A percentile compares a stretch with the other conserved stretches of the same genome.
These are phyloP conservation scores for Nyctibius grandis DNA, from an alignment of 2,797 vertebrate genomes.

Conservation along the genomic window DNA sequence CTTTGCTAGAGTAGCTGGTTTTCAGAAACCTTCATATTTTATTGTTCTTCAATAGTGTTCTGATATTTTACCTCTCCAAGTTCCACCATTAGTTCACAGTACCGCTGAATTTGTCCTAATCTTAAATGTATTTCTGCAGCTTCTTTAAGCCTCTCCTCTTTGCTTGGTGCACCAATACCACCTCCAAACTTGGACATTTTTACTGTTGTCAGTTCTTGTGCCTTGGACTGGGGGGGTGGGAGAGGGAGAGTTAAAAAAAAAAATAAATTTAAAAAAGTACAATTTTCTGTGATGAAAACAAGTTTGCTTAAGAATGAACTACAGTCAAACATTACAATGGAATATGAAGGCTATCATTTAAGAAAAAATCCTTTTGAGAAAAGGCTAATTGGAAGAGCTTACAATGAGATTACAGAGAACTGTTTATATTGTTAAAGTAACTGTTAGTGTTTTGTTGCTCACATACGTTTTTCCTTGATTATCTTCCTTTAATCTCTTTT, in stretches of 20 bases:
- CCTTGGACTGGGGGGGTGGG: slow-evolving; percentile 88
- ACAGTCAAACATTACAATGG: neutral
- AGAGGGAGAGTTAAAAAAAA: no score
- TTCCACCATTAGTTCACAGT: slow-evolving; percentile 98
- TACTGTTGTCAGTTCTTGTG: slow-evolving; percentile 94
- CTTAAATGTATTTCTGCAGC: slow-evolving; percentile 95
- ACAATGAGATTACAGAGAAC: neutral
- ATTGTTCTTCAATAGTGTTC: neutral
- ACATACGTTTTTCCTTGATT: neutral
- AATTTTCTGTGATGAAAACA: neutral
- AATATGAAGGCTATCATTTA: neutral
- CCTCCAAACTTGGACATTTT: slow-evolving; percentile 98
- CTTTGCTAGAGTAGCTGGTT: neutral
- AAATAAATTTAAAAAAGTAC: neutral
- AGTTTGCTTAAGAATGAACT: neutral
- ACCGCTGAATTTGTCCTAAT: slow-evolving; percentile 93
- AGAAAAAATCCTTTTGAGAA: neutral
- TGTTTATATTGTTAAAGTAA: neutral
- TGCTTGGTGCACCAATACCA: slow-evolving; percentile 92
- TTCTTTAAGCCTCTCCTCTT: slow-evolving; percentile 90
- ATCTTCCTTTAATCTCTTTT: neutral
- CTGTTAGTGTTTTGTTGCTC: neutral
- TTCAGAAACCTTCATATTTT: neutral
- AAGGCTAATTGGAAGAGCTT: neutral
- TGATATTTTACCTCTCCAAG: slow-evolving; percentile 88